Conservation (phyloP, 2,797 vertebrate species). For the Coregonus suidteri region DNA sequence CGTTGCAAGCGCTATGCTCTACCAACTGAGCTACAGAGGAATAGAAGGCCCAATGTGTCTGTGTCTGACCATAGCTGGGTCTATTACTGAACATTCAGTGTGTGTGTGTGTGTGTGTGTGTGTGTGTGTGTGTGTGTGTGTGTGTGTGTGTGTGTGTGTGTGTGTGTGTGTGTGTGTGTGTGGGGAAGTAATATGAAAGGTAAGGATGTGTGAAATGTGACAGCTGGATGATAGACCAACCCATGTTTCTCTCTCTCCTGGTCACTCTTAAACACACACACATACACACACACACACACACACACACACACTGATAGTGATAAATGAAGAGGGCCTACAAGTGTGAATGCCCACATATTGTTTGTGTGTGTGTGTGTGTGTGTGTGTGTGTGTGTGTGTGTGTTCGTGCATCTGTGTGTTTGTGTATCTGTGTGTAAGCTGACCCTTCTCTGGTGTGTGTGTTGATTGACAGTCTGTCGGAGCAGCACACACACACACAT, state of each 20-base stretch:
- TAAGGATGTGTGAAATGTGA: slow-evolving; percentile 37
- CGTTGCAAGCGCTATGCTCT: no score
- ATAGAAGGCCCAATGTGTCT: slow-evolving; percentile 71
- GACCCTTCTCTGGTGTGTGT: slow-evolving; percentile 23
- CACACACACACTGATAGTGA: background rate
- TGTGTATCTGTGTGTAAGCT: slow-evolving; percentile 7
- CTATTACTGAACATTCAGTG: slow-evolving; percentile 49
- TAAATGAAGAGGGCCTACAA: background rate
- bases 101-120: no score
- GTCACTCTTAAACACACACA: background rate
- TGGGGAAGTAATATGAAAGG: slow-evolving; percentile 15
- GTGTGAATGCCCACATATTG: slow-evolving; percentile 1
- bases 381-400: background rate
- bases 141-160: slow-evolving; percentile 1
- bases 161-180: slow-evolving; percentile 17
- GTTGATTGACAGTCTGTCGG: slow-evolving; percentile 78
- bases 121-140: no score
- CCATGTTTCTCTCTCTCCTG: slow-evolving; percentile 24
- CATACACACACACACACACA: no score
- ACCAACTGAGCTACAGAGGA: slow-evolving; percentile 34
- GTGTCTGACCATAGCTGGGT: slow-evolving; percentile 61
- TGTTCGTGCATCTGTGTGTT: slow-evolving; percentile 3
- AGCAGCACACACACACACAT: slow-evolving; percentile 73
- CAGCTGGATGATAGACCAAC: slow-evolving; percentile 31
- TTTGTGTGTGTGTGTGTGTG: background rate